Percentiles rank a stretch among this genome's conserved stretches.
These are phyloP conservation scores for Thamnophis elegans DNA, from an alignment of 2,797 vertebrate species.

Conservation along the genomic window DNA sequence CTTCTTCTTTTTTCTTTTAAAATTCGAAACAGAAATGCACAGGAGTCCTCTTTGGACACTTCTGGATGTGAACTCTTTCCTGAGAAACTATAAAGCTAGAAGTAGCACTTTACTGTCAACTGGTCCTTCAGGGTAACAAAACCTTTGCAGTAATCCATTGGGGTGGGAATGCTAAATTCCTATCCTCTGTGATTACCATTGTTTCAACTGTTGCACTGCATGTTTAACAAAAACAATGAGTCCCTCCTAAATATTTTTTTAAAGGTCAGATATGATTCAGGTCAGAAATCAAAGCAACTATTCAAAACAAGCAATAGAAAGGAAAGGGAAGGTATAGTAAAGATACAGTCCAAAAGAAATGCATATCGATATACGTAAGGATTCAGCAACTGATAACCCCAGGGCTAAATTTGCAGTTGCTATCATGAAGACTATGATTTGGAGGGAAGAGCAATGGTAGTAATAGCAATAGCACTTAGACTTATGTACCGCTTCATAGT, in stretches of 20 bases:
- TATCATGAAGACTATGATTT: not conserved
- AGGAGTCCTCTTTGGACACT: not conserved
- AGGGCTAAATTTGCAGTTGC: not conserved
- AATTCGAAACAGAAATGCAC: not conserved
- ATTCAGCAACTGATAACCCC: too few species aligned
- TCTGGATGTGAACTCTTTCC: not conserved
- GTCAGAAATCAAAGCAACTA: constrained; percentile 36
- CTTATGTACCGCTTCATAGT: too few species aligned
- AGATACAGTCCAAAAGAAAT: constrained; percentile 7
- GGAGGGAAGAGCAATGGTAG: not conserved
- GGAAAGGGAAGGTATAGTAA: not conserved
- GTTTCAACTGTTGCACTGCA: not conserved
- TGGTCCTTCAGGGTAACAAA: not conserved
- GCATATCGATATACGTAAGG: not conserved
- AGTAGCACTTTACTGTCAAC: not conserved
- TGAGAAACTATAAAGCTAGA: not conserved
- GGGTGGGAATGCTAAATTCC: not conserved
- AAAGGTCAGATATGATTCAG: constrained; percentile 16
- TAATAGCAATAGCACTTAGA: too few species aligned
- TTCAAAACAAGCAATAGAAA: constrained; percentile 5
- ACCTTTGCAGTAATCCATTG: not conserved
- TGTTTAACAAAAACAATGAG: constrained; percentile 24
- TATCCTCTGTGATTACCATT: constrained; percentile 6
- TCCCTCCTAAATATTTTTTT: not conserved
- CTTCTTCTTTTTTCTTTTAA: not conserved